These are phyloP conservation scores for Myrmecophaga tridactyla DNA, from an alignment of 2,113 vertebrate species.

Conservation along the genomic window DNA sequence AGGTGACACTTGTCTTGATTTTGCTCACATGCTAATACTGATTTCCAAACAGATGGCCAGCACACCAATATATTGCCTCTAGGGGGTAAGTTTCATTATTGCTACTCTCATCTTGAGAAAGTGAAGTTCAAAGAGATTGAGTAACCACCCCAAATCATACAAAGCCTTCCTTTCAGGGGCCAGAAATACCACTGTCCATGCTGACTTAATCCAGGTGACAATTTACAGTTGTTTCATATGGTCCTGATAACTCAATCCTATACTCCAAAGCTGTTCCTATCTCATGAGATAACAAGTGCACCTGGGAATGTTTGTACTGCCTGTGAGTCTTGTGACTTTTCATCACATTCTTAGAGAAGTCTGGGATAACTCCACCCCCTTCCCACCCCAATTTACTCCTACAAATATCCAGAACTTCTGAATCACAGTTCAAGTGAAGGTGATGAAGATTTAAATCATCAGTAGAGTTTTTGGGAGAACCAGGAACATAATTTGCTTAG, in stretches of 20 bases:
- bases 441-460: neutral
- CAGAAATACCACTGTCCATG: neutral
- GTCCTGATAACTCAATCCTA: neutral
- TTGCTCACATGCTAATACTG: neutral
- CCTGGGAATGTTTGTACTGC: neutral
- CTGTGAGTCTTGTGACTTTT: neutral
- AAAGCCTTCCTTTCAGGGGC: neutral
- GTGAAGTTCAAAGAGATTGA: conserved; percentile 14
- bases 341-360: neutral
- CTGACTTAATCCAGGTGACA: neutral
- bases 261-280: neutral
- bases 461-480: neutral
- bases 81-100: neutral
- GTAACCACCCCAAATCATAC: neutral
- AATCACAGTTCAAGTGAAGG: neutral
- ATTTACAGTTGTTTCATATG: neutral
- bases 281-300: neutral
- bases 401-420: neutral
- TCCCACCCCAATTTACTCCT: too few relatives aligned
- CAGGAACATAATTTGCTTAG: neutral
- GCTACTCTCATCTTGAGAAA: neutral
- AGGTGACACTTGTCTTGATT: neutral
- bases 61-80: neutral
- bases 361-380: rapidly evolving
- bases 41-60: neutral